Conservation (phyloP, 2,797 vertebrate genomes). For the Lagorchestes hirsutus region DNA sequence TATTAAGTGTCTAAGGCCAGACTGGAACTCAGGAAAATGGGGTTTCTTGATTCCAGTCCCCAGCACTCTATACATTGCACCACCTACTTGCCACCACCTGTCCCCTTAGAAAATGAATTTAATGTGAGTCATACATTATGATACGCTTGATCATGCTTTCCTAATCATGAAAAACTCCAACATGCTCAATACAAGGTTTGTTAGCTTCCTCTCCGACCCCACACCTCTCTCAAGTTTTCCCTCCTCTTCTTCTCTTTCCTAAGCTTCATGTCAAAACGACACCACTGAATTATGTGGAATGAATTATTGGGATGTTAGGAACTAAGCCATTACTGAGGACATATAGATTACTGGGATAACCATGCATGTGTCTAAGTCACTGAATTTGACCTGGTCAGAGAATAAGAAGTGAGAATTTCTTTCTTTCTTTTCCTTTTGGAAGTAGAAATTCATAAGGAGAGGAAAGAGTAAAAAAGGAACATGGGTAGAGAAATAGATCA, state of each 20-base stretch:
- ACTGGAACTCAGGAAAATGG: not conserved
- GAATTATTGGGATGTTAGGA: conserved; percentile 59
- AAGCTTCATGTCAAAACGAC: conserved; percentile 58
- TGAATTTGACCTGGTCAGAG: conserved; percentile 8
- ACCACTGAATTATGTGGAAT: not conserved
- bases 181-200: conserved; percentile 26
- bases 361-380: conserved; percentile 48
- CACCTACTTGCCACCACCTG: conserved; percentile 68
- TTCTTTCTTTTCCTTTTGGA: not conserved
- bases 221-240: not conserved
- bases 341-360: conserved; percentile 67
- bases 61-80: not conserved
- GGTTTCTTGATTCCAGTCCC: not conserved
- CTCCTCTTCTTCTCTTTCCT: conserved; percentile 48
- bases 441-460: conserved; percentile 50
- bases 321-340: conserved; percentile 55
- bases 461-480: conserved; percentile 25
- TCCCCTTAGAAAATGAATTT: conserved; percentile 78
- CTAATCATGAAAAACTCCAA: conserved; percentile 70
- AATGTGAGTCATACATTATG: conserved; percentile 76
- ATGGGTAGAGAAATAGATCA: conserved; percentile 13
- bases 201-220: not conserved
- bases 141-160: conserved; percentile 72
- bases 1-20: not conserved
- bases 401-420: conserved; percentile 55